Percentiles rank a stretch among this genome's conserved stretches.
Conservation (phyloP, 2,888 invertebrate species). For the Hemithea aestivaria region DNA sequence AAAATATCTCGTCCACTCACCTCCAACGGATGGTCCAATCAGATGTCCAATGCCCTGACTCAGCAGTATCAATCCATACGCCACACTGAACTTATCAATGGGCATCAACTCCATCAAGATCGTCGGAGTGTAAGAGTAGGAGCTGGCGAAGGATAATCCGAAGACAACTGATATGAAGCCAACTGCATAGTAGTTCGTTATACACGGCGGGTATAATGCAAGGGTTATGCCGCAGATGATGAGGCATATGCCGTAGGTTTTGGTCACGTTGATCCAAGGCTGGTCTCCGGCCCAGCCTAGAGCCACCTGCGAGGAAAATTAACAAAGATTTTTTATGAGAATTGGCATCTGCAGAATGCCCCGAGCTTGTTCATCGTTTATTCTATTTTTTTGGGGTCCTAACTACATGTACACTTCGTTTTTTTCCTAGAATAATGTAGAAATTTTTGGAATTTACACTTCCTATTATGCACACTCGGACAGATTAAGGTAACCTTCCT, state of each 20-base stretch:
- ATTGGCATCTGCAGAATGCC: too few relatives aligned
- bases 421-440: too few relatives aligned
- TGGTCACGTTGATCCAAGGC: conserved; percentile 89
- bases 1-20: too few relatives aligned
- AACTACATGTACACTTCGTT: too few relatives aligned
- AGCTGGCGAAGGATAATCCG: conserved; percentile 94
- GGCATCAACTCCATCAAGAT: conserved; percentile 94
- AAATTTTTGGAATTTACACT: too few relatives aligned
- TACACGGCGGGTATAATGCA: conserved; percentile 78
- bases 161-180: conserved; percentile 81
- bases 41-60: conserved; percentile 97
- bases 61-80: conserved; percentile 92
- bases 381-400: too few relatives aligned
- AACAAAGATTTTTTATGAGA: neutral
- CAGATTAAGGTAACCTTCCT: too few relatives aligned
- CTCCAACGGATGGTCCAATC: conserved; percentile 94
- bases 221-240: conserved; percentile 82
- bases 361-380: too few relatives aligned
- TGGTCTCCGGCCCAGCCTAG: conserved; percentile 94
- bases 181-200: conserved; percentile 69
- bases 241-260: conserved; percentile 89
- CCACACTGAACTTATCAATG: conserved; percentile 93
- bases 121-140: conserved; percentile 93
- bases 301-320: conserved; percentile 75
- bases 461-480: too few relatives aligned